phyloP scores from a whole-genome alignment of 2,888 invertebrate genomes.

The Drosophila incognita region DNA sequence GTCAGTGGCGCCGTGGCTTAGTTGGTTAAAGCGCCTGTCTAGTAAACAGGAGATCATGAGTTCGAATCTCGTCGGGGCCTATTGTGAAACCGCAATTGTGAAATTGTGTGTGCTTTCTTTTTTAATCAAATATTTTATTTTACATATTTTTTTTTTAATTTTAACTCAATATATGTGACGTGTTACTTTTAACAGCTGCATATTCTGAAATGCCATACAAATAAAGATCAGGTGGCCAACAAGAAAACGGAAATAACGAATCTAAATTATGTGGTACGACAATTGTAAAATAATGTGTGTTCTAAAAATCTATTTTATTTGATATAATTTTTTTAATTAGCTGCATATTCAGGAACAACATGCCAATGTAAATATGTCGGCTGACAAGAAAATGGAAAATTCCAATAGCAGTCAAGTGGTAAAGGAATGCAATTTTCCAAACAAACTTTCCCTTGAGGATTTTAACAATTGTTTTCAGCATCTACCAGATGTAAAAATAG shows the following conservation, averaged over 20 bases:
- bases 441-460: slow-evolving; percentile 46
- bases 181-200: slow-evolving; percentile 3
- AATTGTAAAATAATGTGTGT: not conserved
- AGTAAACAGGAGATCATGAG: slow-evolving; percentile 85
- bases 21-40: slow-evolving; percentile 85
- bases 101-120: not conserved
- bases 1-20: slow-evolving; percentile 84
- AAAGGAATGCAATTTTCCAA: slow-evolving; percentile 30
- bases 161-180: not conserved
- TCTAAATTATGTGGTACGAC: not conserved
- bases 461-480: slow-evolving; percentile 65
- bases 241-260: not conserved
- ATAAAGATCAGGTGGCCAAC: not conserved
- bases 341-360: slow-evolving; percentile 4
- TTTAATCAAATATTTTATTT: not conserved
- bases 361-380: not conserved
- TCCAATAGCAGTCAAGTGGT: not conserved
- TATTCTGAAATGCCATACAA: not conserved
- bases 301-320: not conserved
- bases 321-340: not conserved
- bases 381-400: not conserved
- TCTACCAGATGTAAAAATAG: slow-evolving; percentile 11
- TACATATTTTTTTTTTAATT: not conserved
- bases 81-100: not conserved
- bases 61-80: slow-evolving; percentile 85